Percentiles rank a stretch among this genome's conserved stretches.
Evolutionary conservation across 1,140 invertebrate genomes (phyloP).

Genomic region (Euglossa dilemma): DNA sequence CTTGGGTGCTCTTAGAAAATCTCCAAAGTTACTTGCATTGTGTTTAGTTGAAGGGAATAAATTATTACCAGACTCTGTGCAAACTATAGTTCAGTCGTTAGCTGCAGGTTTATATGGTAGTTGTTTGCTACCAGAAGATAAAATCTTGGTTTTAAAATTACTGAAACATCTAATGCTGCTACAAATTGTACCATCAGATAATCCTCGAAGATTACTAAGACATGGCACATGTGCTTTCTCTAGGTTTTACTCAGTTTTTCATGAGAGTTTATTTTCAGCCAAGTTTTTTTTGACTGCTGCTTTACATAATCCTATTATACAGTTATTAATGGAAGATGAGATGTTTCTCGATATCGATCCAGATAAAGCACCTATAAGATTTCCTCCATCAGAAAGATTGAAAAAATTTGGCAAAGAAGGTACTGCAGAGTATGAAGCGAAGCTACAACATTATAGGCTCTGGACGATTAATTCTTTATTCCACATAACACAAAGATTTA

Average conservation of each 20-base stretch:
- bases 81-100: constrained; percentile 87
- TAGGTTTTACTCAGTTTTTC: constrained; percentile 93
- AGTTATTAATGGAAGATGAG: constrained; percentile 96
- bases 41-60: constrained; percentile 92
- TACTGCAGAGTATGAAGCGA: constrained; percentile 87
- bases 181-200: constrained; percentile 90
- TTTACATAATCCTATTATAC: constrained; percentile 94
- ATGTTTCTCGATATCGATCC: constrained; percentile 96
- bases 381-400: constrained; percentile 86
- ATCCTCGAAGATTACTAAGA: constrained; percentile 92
- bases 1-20: constrained; percentile 89
- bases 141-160: constrained; percentile 89
- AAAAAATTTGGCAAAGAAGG: constrained; percentile 92
- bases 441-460: constrained; percentile 89
- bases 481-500: constrained; percentile 91
- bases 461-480: constrained; percentile 92
- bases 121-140: constrained; percentile 91
- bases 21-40: constrained; percentile 90
- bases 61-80: constrained; percentile 85
- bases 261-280: constrained; percentile 94
- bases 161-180: constrained; percentile 92
- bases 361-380: constrained; percentile 90
- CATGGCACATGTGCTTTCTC: constrained; percentile 94
- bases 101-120: constrained; percentile 93
- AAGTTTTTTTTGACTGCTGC: constrained; percentile 96